Conservation (phyloP, 1,140 invertebrate genomes). For the Dinoponera quadriceps region DNA sequence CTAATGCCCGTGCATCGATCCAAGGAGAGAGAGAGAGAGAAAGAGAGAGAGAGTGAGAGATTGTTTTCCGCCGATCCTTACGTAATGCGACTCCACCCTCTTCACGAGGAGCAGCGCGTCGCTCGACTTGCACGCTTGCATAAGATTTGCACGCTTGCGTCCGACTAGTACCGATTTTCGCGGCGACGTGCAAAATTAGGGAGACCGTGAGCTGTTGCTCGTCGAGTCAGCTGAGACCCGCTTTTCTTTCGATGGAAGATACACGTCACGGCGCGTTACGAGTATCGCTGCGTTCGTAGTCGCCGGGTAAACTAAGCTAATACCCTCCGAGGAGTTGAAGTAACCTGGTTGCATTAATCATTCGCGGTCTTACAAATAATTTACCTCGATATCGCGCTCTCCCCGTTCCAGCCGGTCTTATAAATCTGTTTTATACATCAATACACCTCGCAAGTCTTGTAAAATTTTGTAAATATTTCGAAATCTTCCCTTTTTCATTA, state of each 20-base stretch:
- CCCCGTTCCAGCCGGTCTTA: too few relatives aligned
- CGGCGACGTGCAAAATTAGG: background rate
- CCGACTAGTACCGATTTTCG: conserved; percentile 5
- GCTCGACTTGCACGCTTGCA: conserved; percentile 66
- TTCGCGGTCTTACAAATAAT: too few relatives aligned
- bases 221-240: background rate
- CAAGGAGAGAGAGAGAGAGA: conserved; percentile 13
- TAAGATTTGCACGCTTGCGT: conserved; percentile 37
- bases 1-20: conserved; percentile 68
- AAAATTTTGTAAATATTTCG: too few relatives aligned
- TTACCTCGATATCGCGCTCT: too few relatives aligned
- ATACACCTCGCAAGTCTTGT: too few relatives aligned
- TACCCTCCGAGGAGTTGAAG: too few relatives aligned
- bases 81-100: conserved; percentile 68
- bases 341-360: too few relatives aligned
- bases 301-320: too few relatives aligned
- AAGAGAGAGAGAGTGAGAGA: conserved; percentile 40
- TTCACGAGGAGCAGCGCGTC: conserved; percentile 22
- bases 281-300: too few relatives aligned
- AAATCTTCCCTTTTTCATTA: too few relatives aligned
- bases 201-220: background rate
- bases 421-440: too few relatives aligned
- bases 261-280: background rate
- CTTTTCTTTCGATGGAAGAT: background rate
- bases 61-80: conserved; percentile 69